phyloP scores from a whole-genome alignment of 2,797 vertebrate genomes.

The Austrolebias charrua region DNA sequence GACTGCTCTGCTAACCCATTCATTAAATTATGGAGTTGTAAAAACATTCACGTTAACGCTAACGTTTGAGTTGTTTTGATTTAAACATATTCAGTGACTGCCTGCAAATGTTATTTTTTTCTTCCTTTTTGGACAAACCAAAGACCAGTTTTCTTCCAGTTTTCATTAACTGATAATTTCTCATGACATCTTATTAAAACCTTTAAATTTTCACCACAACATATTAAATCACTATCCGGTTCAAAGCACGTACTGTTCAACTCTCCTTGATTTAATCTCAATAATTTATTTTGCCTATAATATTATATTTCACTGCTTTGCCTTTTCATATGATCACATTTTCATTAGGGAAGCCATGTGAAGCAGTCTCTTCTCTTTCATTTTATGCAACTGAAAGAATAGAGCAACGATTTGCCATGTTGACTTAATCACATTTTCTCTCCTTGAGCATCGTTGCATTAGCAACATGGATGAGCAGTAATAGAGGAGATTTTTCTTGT shows the following conservation, averaged over 20 bases:
- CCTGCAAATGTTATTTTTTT: constrained; percentile 25
- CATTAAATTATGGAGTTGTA: constrained; percentile 17
- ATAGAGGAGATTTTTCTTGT: constrained; percentile 49
- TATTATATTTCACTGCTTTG: constrained; percentile 20
- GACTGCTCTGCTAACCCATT: constrained; percentile 34
- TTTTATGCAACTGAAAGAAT: constrained; percentile 36
- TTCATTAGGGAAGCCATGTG: constrained; percentile 42
- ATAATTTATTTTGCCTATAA: constrained; percentile 40
- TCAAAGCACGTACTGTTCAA: constrained; percentile 19
- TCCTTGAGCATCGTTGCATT: constrained; percentile 54
- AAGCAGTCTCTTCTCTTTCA: constrained; percentile 33
- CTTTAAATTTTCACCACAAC: constrained; percentile 30
- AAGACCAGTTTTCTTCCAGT: constrained; percentile 30
- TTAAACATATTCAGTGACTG: constrained; percentile 12
- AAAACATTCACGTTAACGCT: constrained; percentile 32
- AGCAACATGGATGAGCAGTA: constrained; percentile 63
- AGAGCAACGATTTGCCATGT: constrained; percentile 42
- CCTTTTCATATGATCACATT: constrained; percentile 33
- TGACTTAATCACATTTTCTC: constrained; percentile 59
- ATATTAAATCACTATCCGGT: constrained; percentile 20
- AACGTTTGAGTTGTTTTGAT: constrained; percentile 36
- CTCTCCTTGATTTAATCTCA: constrained; percentile 39
- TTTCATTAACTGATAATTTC: constrained; percentile 28
- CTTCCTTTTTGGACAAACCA: constrained; percentile 14
- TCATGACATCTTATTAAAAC: constrained; percentile 32